Percentiles rank a stretch among this genome's conserved stretches.
Conservation (phyloP, 35 echinoderm and acorn worm genomes). For the Ophioderma brevispina region DNA sequence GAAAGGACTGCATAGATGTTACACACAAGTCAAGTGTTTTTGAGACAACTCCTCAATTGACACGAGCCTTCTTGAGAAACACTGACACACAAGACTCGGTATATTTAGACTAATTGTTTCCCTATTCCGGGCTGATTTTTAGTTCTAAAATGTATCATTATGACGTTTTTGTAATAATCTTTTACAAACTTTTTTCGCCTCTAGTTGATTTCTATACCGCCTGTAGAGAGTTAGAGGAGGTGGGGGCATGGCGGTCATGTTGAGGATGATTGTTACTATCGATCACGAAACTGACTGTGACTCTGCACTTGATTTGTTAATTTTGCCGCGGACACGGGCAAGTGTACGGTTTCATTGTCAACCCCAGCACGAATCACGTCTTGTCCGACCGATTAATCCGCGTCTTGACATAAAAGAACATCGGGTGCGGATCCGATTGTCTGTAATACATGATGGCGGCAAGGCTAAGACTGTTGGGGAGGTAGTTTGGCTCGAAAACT, state of each 20-base stretch:
- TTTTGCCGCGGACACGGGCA: neutral
- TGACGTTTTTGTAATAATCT: neutral
- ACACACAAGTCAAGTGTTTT: no score
- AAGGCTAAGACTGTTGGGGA: neutral
- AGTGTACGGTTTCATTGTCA: conserved; percentile 6
- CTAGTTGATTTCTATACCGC: no score
- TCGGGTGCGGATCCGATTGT: neutral
- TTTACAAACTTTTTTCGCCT: no score
- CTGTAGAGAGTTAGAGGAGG: neutral
- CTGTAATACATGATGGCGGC: neutral
- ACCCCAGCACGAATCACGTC: neutral
- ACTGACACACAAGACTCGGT: neutral
- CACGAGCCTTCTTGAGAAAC: no score
- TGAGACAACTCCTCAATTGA: no score
- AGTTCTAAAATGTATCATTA: neutral
- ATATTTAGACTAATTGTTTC: neutral
- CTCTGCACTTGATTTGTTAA: neutral
- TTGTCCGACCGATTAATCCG: neutral
- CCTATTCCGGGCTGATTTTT: neutral
- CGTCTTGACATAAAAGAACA: neutral
- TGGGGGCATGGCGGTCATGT: neutral
- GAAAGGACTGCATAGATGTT: no score
- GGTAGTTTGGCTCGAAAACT: no score
- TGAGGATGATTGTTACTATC: neutral
- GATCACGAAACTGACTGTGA: neutral